These are phyloP conservation scores for Eupithecia pulchellata DNA, from an alignment of 2,888 invertebrate species.

Conservation along the genomic window DNA sequence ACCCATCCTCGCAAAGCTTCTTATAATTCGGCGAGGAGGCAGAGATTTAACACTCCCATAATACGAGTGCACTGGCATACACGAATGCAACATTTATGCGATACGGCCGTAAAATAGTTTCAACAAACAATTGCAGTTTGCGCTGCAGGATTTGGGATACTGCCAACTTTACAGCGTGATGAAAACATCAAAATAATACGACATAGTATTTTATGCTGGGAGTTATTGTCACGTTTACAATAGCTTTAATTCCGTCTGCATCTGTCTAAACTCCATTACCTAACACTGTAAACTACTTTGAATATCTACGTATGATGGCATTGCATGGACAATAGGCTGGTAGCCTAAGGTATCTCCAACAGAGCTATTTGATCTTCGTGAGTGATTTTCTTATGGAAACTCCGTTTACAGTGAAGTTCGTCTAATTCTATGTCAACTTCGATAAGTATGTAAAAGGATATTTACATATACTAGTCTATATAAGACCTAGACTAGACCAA, in stretches of 20 bases:
- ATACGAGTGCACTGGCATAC: conserved; percentile 11
- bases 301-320: not conserved
- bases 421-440: no score
- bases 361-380: no score
- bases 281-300: not conserved
- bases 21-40: conserved; percentile 1
- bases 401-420: no score
- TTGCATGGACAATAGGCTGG: not conserved
- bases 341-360: not conserved
- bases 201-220: conserved; percentile 25
- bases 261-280: not conserved
- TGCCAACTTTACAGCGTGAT: conserved; percentile 35
- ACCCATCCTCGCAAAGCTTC: not conserved
- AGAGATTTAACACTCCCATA: not conserved
- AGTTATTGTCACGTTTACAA: conserved; percentile 16
- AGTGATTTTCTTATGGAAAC: no score
- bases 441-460: no score
- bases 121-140: conserved; percentile 36
- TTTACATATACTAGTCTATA: no score
- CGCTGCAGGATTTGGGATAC: conserved; percentile 29
- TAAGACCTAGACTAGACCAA: no score
- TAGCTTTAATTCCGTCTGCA: not conserved
- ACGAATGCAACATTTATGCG: conserved; percentile 29
- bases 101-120: conserved; percentile 31
- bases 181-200: conserved; percentile 37